phyloP scores from a whole-genome alignment of 2,888 invertebrate genomes.

The Tachina fera region DNA sequence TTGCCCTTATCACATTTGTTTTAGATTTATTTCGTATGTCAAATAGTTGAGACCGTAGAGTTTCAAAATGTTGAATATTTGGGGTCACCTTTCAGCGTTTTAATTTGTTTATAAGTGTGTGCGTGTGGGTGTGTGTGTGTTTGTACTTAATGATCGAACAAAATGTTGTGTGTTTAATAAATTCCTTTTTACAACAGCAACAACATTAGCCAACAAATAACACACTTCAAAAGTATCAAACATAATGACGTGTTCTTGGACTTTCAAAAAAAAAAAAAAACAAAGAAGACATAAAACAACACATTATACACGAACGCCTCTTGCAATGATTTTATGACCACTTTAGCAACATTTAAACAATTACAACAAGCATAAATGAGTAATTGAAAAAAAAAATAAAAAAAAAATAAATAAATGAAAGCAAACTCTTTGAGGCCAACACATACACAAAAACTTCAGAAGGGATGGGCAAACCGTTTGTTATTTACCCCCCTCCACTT shows the following conservation, averaged over 20 bases:
- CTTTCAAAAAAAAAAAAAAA: slow-evolving; percentile 36
- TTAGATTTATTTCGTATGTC: slow-evolving; percentile 27
- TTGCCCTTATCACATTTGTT: background rate
- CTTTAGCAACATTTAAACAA: slow-evolving; percentile 69
- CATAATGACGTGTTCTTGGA: slow-evolving; percentile 2
- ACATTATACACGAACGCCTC: slow-evolving; percentile 52
- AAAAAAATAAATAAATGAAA: slow-evolving; percentile 13
- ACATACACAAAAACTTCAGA: background rate
- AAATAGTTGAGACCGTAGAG: background rate
- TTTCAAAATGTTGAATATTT: background rate
- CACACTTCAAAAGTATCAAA: slow-evolving; percentile 17
- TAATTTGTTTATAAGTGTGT: background rate
- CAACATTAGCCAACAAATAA: slow-evolving; percentile 17
- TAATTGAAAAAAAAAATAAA: slow-evolving; percentile 39
- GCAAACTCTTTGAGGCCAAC: background rate
- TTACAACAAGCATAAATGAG: slow-evolving; percentile 64
- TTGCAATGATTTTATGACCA: slow-evolving; percentile 67
- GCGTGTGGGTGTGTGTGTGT: background rate
- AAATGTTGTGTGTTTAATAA: slow-evolving; percentile 55
- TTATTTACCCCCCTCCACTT: slow-evolving; percentile 10
- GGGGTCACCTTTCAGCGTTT: background rate
- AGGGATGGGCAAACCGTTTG: slow-evolving; percentile 10
- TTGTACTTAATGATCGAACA: slow-evolving; percentile 58
- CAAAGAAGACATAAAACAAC: slow-evolving; percentile 15
- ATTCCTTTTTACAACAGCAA: slow-evolving; percentile 14